Evolutionary conservation across 2,113 vertebrate genomes (phyloP), one percentile per base, ranked within the genome.

Genomic region (Scophthalmus maximus): DNA sequence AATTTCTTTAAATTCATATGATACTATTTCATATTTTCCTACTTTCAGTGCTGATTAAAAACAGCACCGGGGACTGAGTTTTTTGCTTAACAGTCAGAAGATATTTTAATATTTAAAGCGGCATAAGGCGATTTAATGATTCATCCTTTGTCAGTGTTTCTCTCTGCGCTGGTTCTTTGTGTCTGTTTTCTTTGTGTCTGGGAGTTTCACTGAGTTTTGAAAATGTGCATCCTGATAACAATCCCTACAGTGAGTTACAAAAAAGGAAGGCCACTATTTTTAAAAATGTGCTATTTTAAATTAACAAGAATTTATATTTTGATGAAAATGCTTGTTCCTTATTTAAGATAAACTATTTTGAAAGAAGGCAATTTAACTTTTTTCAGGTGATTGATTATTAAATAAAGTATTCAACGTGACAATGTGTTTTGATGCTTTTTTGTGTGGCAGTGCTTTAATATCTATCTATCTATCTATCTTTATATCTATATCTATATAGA

Each of bases 311-410:
- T 79, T 72, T 89, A 88, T 91, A 89, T 92, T 91, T 92, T 88
- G 79, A 88, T 79, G 59, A 87, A 73, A 79, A n/a, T n/a, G n/a
- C n/a, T n/a, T n/a, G n/a, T n/a, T 79, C 58, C 58, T 72, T 63
- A 83, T 88, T 72, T 82, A 84, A 86, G 67, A 86, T 62, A 8
- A 79, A 65, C 78, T 88, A 88, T 89, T 92, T 92, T 91, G 78
- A 83, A 86, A 88, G 89, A 82, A 56, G 66, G 73, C 61, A 32
- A 20, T 53, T 30, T 2, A 77, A 76, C 50, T 75, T 90, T 88
- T 90, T 92, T 88, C 79, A 86, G 60, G 67, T 83, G 66, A 77
- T 78, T 78, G 60, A 61, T 72, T 81, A 81, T 82, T 56, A 78
- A 86, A 85, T 88, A 87, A 89, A 86, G 38, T 67, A 65, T 53